A percentile compares a stretch with the other conserved stretches of the same genome.
phyloP scores from a whole-genome alignment of 2,113 vertebrate genomes.

The Phrynocephalus versicolor region DNA sequence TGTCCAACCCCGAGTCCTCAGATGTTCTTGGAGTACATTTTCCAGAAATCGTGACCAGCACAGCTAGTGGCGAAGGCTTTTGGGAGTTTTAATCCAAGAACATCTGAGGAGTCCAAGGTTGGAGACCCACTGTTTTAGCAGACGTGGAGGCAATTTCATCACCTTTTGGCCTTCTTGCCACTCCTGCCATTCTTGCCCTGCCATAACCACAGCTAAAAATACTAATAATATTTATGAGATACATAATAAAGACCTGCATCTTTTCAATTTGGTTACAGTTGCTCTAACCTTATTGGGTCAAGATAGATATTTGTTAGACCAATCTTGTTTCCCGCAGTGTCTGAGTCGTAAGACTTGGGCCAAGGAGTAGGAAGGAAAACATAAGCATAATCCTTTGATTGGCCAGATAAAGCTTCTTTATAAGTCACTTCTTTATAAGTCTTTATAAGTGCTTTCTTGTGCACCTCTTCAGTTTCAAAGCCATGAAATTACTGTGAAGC shows the following conservation, averaged over 20 bases:
- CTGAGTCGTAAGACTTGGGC: rapidly evolving
- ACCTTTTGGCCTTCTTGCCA: too few species aligned
- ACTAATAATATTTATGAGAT: too few species aligned
- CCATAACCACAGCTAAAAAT: too few species aligned
- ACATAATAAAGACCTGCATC: neutral
- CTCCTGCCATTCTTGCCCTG: too few species aligned
- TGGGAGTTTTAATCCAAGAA: neutral
- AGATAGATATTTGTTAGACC: neutral
- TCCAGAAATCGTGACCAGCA: too few species aligned
- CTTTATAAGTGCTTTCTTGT: neutral
- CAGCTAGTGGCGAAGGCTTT: neutral
- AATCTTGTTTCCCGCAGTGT: neutral
- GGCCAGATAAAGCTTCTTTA: neutral
- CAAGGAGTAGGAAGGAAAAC: neutral
- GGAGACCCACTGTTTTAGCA: neutral
- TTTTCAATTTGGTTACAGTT: neutral
- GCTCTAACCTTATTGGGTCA: neutral
- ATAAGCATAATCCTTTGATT: too few species aligned
- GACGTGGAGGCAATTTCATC: too few species aligned
- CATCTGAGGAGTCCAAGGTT: neutral
- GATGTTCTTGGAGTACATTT: neutral
- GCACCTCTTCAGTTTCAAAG: neutral
- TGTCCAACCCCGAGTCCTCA: too few species aligned
- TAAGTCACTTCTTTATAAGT: constrained; percentile 25
- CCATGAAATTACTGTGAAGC: neutral